Evolutionary conservation across 2,888 invertebrate species (phyloP), one percentile per base, ranked within the genome.

Genomic region (Acrocera orbiculus): DNA sequence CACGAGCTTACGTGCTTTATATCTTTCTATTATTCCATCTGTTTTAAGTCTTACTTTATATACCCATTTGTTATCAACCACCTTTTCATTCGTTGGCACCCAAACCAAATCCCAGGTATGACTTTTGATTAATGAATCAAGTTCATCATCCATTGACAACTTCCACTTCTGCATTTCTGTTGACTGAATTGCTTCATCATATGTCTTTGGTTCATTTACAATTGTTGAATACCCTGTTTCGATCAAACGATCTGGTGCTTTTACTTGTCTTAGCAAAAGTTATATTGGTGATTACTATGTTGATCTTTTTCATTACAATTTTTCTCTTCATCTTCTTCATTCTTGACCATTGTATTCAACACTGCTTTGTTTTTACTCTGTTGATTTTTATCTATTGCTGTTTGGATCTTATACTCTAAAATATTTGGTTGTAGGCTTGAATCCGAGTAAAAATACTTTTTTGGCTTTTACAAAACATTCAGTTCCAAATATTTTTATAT

Each of bases 401-500:
- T 30, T 19, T 9, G 31, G 32, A 33, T 30, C 25, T 19, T 40
- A 47, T 32, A 45, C 31, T n/a, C 41, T 28, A 40, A 48, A 52
- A 2, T 48, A 48, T 35, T 53, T 51, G 3, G 38, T 39, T 20
- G 42, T 27, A 16, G 51, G 51, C 36, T 46, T 43, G 33, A 58
- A 56, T 7, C 56, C 58, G 13, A 41, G 22, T 23, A 42, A 41
- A 13, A 41, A 14, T 15, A 32, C 34, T 26, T 38, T 35, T 13
- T 27, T 39, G 24, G 49, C 40, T 36, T 54, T 51, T n/a, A 46
- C 46, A 41, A 47, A 47, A 9, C 46, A 48, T 35, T 45, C 33
- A 11, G 44, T 42, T 11, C 58, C 60, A 48, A 63, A 62, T 22
- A 50, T 43, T 27, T 45, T 42, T 13, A 42, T 28, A 26, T 36